Base-by-base conservation (phyloP, 1,140 invertebrate genomes). In the Pteromalus puparum region DNA sequence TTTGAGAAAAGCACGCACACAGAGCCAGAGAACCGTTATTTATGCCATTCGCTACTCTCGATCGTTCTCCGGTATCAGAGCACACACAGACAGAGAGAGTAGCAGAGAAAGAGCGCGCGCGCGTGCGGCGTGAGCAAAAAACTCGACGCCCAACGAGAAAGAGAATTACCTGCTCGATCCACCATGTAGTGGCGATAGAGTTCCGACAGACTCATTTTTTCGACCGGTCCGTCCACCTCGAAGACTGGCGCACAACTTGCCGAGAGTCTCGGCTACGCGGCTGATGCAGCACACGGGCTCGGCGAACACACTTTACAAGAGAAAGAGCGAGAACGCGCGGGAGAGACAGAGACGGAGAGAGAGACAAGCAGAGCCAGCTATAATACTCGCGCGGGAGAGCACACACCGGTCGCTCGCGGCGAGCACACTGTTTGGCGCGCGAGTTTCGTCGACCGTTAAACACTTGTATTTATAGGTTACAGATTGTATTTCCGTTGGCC, bases 391-490 rank as follows among this genome's bases (percentile, higher is more conserved):
- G 46, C 80, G 18, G 12, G 30, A 30, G n/a, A 10, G 75, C 26
- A 15, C n/a, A 72, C 65, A 34, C 75, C 75, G 61, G 18, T 46
- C 6, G 61, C 15, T 67, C 6, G 82, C 75, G 34, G 42, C 73
- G 26, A 53, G n/a, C 61, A 30, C 72, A 83, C 75, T 48, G 67
- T 73, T 42, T 21, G 42, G 38, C 28, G 76, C 82, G 34, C 13
- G 53, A 72, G 74, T 73, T 61, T 42, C 24, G 24, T 15, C 34
- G 72, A 80, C 72, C 18, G 72, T 76, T 67, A 70, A 79, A 26
- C 84, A 73, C 84, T 73, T 78, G 80, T 82, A 85, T 85, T 85
- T 85, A 85, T 82, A 85, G 80, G 30, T 61, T 85, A 82, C 74
- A 85, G 80, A 73, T 85, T 79, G 48, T 82, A 48, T 78, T 74